Conservation (phyloP, 1,140 invertebrate species). For the Camponotus pennsylvanicus region DNA sequence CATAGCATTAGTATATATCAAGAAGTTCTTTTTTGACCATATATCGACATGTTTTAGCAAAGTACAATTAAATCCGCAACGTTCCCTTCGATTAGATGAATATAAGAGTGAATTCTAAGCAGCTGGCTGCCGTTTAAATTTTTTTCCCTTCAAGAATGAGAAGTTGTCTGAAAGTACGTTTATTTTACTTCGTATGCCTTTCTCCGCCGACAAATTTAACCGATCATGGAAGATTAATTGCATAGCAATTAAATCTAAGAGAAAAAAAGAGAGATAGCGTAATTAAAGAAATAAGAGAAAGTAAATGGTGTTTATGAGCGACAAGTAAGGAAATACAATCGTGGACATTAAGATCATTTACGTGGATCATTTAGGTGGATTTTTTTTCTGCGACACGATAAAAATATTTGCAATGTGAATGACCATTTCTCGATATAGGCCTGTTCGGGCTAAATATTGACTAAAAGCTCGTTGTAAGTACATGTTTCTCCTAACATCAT, state of each 20-base stretch:
- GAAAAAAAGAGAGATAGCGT: slow-evolving; percentile 33
- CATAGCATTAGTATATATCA: neutral
- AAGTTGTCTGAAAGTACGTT: slow-evolving; percentile 57
- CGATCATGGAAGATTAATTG: slow-evolving; percentile 61
- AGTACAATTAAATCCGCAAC: slow-evolving; percentile 30
- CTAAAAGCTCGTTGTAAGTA: slow-evolving; percentile 31
- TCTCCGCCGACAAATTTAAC: slow-evolving; percentile 68
- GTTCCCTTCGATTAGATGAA: slow-evolving; percentile 50
- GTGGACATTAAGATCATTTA: slow-evolving; percentile 63
- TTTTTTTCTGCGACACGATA: slow-evolving; percentile 54
- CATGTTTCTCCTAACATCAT: slow-evolving; percentile 43
- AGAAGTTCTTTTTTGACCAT: neutral
- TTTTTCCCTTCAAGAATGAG: slow-evolving; percentile 61
- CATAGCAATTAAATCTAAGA: slow-evolving; percentile 65
- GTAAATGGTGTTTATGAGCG: slow-evolving; percentile 59
- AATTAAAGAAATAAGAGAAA: slow-evolving; percentile 75
- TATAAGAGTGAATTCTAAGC: slow-evolving; percentile 52
- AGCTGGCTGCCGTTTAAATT: slow-evolving; percentile 49
- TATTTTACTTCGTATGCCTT: slow-evolving; percentile 51
- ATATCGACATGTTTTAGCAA: slow-evolving; percentile 18
- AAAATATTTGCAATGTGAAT: slow-evolving; percentile 64
- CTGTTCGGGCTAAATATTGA: slow-evolving; percentile 31
- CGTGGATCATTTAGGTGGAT: slow-evolving; percentile 44
- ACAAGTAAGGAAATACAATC: slow-evolving; percentile 69
- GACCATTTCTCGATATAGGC: slow-evolving; percentile 35